A percentile compares a stretch with the other conserved stretches of the same genome.
These are phyloP conservation scores for Bembecia ichneumoniformis DNA, from an alignment of 2,888 invertebrate genomes.

Conservation along the genomic window DNA sequence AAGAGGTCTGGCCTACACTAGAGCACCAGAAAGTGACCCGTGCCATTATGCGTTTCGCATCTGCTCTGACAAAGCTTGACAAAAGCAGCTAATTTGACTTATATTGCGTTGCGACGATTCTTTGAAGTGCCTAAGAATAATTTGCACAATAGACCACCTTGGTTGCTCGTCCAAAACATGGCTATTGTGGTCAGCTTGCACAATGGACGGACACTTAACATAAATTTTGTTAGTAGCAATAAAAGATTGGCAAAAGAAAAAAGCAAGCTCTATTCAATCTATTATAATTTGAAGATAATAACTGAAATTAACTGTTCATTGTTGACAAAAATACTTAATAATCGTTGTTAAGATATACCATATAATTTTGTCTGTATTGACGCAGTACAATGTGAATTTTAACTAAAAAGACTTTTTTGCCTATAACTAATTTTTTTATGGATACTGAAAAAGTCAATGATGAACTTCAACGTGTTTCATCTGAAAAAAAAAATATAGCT, in stretches of 20 bases:
- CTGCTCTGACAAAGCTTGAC: constrained; percentile 22
- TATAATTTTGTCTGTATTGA: too few relatives aligned
- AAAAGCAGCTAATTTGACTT: constrained; percentile 45
- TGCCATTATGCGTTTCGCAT: constrained; percentile 23
- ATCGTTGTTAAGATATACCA: too few relatives aligned
- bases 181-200: constrained; percentile 24
- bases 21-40: constrained; percentile 23
- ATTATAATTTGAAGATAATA: neutral
- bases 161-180: constrained; percentile 35
- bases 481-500: too few relatives aligned
- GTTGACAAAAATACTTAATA: constrained; percentile 6
- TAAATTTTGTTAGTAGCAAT: constrained; percentile 3
- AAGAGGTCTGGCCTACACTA: too few relatives aligned
- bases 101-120: constrained; percentile 25
- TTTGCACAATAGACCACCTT: constrained; percentile 42
- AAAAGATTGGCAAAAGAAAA: neutral
- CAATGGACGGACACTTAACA: constrained; percentile 12
- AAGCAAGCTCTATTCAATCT: too few relatives aligned
- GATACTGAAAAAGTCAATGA: too few relatives aligned
- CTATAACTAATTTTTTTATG: too few relatives aligned
- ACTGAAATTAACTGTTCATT: constrained; percentile 14
- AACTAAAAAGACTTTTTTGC: too few relatives aligned
- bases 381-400: too few relatives aligned
- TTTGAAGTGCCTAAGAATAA: constrained; percentile 9
- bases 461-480: too few relatives aligned